Conservation (phyloP, 2,113 vertebrate species). For the Oncorhynchus tshawytscha region DNA sequence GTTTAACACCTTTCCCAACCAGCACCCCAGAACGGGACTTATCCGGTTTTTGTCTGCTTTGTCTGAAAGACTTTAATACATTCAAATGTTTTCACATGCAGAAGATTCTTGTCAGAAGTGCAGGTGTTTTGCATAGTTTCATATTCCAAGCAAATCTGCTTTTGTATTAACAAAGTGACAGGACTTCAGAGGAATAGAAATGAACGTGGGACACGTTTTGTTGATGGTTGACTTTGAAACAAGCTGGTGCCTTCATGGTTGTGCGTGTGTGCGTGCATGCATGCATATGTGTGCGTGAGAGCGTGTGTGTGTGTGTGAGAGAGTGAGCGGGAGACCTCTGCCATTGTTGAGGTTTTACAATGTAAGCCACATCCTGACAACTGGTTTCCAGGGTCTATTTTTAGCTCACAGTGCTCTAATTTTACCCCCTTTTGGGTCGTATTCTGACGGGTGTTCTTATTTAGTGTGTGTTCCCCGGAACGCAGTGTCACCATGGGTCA, state of each 20-base stretch:
- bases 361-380: slow-evolving; percentile 62
- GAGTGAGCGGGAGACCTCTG: slow-evolving; percentile 50
- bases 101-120: too few species aligned
- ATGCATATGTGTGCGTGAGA: background rate
- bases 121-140: too few species aligned
- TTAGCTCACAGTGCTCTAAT: slow-evolving; percentile 66
- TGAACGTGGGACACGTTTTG: background rate
- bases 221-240: background rate
- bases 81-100: too few species aligned
- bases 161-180: too few species aligned
- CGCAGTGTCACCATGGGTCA: slow-evolving; percentile 46
- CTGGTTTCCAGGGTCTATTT: slow-evolving; percentile 62
- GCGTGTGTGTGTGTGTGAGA: slow-evolving; percentile 2
- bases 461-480: slow-evolving; percentile 52
- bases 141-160: too few species aligned
- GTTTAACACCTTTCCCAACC: too few species aligned
- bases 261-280: too few species aligned
- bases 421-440: slow-evolving; percentile 53
- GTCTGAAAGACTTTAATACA: too few species aligned
- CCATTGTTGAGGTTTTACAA: slow-evolving; percentile 61
- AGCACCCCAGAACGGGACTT: too few species aligned
- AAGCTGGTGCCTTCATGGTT: background rate
- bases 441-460: slow-evolving; percentile 55
- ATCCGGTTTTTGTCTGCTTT: too few species aligned
- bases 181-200: too few species aligned